Base-by-base conservation (phyloP, 2,113 vertebrate species). In the Brienomyrus longianalis region DNA sequence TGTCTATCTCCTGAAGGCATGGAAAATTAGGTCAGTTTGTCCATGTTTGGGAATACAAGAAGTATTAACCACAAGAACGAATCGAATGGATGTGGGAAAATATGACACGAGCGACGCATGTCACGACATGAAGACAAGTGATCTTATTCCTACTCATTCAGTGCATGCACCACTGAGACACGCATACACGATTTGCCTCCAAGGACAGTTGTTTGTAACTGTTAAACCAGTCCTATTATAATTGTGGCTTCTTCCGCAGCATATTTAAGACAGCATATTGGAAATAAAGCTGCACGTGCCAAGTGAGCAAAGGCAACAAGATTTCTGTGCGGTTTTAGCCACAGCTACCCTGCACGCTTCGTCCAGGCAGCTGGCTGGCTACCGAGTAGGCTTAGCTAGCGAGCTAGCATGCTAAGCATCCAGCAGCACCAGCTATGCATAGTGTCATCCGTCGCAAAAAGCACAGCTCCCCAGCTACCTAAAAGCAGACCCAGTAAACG, bases 1-100 rank as follows among this genome's bases (percentile, higher is more conserved):
- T 87, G 27, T 54, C 51, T 54, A 31, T 87, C 85, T 17, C 85
- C 51, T 39, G 17, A 35, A 87, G 85, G 83, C 83, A 47, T 84
- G 83, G 85, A 87, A 56, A 87, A 87, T 87, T 54, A 39, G 85
- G 51, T 87, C 85, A 87, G n/a, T 35, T 51, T 54, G 50, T 86
- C 83, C 48, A 27, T 45, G 47, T 86, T 86, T 56, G 27, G n/a
- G 51, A 11, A 54, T 54, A 10, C 19, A 84, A 83, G 35, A 83
- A 48, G 23, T n/a, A 84, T 84, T 23, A 84, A 23, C 39, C 19
- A 45, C 45, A 13, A 45, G 35, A n/a, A 52, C 48, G 48, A 27
- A 13, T 86, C 13, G 10, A 31, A 86, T 27, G 84, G 48, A 27
- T 48, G 48, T 51, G n/a, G 84, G n/a, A 86, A 52, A 83, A 83